Percentiles rank a stretch among this genome's conserved stretches.
Evolutionary conservation across 2,797 vertebrate species (phyloP).

Genomic region (Psittacula echo): DNA sequence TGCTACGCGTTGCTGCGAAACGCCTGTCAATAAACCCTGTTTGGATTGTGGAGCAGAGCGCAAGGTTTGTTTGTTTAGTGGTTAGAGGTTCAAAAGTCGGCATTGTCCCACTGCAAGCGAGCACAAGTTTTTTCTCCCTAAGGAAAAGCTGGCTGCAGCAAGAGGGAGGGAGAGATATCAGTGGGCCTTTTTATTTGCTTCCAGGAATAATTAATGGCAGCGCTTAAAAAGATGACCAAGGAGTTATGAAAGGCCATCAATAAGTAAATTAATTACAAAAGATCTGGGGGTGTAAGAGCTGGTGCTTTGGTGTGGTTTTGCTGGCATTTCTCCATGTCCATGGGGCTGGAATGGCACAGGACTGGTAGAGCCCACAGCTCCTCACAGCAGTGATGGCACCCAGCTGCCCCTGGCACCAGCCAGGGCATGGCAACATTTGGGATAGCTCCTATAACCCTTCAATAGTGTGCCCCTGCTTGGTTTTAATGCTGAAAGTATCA

Average conservation of each 20-base stretch:
- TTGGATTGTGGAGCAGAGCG: constrained; percentile 80
- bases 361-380: neutral
- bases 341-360: rapidly evolving
- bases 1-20: constrained; percentile 81
- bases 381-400: neutral
- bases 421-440: neutral
- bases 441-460: neutral
- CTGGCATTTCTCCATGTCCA: neutral
- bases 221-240: constrained; percentile 17
- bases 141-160: constrained; percentile 25
- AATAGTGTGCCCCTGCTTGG: neutral
- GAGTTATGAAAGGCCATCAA: constrained; percentile 46
- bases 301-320: neutral
- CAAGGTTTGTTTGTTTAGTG: constrained; percentile 85
- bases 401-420: neutral
- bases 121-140: constrained; percentile 57
- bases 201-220: constrained; percentile 68
- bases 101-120: constrained; percentile 79
- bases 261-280: constrained; percentile 32
- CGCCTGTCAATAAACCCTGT: constrained; percentile 83
- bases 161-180: constrained; percentile 44
- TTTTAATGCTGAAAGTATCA: neutral
- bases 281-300: neutral
- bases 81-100: constrained; percentile 86
- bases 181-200: constrained; percentile 68